Base-by-base conservation (phyloP, 2,888 invertebrate species). In the Drosophila multiciliata region DNA sequence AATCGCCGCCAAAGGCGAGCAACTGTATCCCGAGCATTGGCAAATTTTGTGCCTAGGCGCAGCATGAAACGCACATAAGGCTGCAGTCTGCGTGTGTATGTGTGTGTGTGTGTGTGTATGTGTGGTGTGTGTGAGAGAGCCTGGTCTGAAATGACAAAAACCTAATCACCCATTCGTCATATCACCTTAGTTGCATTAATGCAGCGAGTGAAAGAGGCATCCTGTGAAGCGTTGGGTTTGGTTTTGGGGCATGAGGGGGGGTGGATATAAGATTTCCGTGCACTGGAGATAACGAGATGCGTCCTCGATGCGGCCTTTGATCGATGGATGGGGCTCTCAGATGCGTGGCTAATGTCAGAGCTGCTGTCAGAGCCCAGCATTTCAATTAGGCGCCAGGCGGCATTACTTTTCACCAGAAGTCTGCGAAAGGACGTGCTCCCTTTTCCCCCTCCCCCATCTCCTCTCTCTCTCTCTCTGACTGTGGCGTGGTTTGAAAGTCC, bases 161-260 rank as follows among this genome's bases (percentile, higher is more conserved):
- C 86, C 88, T 88, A 91, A 90, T 91, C 89, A 90, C 83, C 82
- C 87, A 89, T 85, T 89, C 85, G 81, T 87, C 77, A 85, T 87
- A 88, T 89, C 89, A 91, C 87, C 90, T 87, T 82, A 71, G 83
- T 80, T 84, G 84, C 84, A 90, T 86, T 86, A 90, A 81, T 84
- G 77, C 69, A 57, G 66, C 74, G 40, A 50, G 40, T 54, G 20
- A 12, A 35, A 2, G 15, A 4, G 33, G 4, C 3, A 8, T 11
- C 15, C 12, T 23, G 26, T 3, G 57, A 9, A 4, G 29, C 15
- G 4, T 7, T 6, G 49, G 32, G 32, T 4, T 33, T 9, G 35
- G 40, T 1, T 6, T 5, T 8, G 8, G 17, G 17, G 3, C 11
- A 11, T 8, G 38, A 9, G 35, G 3, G 6, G 6, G 38, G 33